phyloP scores from a whole-genome alignment of 2,888 invertebrate species.

The Ophonus ardosiacus region DNA sequence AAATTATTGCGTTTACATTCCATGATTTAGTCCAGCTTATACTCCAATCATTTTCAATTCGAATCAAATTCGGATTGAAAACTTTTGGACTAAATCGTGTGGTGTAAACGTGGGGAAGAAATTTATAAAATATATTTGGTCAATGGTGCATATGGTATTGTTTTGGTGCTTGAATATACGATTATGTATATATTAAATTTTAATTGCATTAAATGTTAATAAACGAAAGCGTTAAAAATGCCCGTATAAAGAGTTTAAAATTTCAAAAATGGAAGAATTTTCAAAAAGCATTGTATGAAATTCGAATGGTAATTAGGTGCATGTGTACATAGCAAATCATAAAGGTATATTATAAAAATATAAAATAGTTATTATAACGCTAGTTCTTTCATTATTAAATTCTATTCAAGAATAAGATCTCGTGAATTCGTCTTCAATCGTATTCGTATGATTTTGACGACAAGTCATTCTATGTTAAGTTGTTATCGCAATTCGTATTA shows the following conservation, averaged over 20 bases:
- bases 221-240: constrained; percentile 54
- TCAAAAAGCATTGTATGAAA: constrained; percentile 43
- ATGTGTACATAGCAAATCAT: constrained; percentile 60
- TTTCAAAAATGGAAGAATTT: constrained; percentile 48
- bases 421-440: constrained; percentile 48
- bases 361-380: constrained; percentile 59
- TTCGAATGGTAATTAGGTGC: constrained; percentile 48
- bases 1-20: constrained; percentile 44
- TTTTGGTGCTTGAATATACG: constrained; percentile 61
- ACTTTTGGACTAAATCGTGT: constrained; percentile 13
- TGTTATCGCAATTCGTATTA: constrained; percentile 60
- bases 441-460: constrained; percentile 53
- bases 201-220: constrained; percentile 57
- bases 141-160: constrained; percentile 59
- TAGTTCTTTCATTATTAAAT: constrained; percentile 59
- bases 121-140: constrained; percentile 51
- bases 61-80: constrained; percentile 36
- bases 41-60: constrained; percentile 11
- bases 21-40: constrained; percentile 38
- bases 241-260: constrained; percentile 60
- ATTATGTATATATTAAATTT: constrained; percentile 57
- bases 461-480: constrained; percentile 53
- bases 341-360: constrained; percentile 59
- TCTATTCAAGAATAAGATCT: constrained; percentile 55
- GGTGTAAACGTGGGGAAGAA: constrained; percentile 39